phyloP scores from a whole-genome alignment of 1,140 invertebrate genomes.

The Drosophila pachea region DNA sequence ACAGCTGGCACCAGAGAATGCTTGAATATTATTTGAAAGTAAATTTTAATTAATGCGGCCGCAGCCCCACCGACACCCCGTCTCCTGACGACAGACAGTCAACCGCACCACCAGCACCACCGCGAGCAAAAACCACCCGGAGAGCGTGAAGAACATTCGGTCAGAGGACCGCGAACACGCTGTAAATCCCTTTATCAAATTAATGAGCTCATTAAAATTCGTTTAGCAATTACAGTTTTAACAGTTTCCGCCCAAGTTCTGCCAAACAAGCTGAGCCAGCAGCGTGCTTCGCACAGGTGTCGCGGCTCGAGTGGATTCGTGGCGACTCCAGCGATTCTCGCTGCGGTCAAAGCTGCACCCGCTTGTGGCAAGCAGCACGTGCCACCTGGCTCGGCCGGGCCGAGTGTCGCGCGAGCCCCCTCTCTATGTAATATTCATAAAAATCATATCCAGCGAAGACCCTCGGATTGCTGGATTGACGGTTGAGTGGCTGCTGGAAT shows the following conservation, averaged over 20 bases:
- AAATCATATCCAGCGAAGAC: constrained; percentile 49
- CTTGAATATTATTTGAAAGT: constrained; percentile 62
- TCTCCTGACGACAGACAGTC: constrained; percentile 17
- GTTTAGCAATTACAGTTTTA: constrained; percentile 79
- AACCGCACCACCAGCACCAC: constrained; percentile 31
- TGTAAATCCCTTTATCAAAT: constrained; percentile 78
- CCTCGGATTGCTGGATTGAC: background rate
- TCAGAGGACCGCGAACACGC: constrained; percentile 67
- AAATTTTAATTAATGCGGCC: constrained; percentile 72
- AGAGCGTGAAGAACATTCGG: constrained; percentile 51
- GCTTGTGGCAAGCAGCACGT: constrained; percentile 10
- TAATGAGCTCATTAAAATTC: constrained; percentile 79
- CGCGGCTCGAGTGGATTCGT: constrained; percentile 27
- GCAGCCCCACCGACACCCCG: constrained; percentile 11
- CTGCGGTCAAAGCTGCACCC: constrained; percentile 5
- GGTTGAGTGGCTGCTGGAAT: no score
- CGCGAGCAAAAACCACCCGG: background rate
- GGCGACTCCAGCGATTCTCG: constrained; percentile 19
- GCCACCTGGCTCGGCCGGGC: background rate
- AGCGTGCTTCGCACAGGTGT: constrained; percentile 63
- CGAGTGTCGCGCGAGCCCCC: constrained; percentile 17
- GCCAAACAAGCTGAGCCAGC: constrained; percentile 54
- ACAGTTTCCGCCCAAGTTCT: constrained; percentile 61
- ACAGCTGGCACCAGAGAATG: constrained; percentile 37
- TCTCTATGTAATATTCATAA: constrained; percentile 70